A percentile compares a stretch with the other conserved stretches of the same genome.
Evolutionary conservation across 2,888 invertebrate species (phyloP).

Genomic region (Mylabris sibirica): DNA sequence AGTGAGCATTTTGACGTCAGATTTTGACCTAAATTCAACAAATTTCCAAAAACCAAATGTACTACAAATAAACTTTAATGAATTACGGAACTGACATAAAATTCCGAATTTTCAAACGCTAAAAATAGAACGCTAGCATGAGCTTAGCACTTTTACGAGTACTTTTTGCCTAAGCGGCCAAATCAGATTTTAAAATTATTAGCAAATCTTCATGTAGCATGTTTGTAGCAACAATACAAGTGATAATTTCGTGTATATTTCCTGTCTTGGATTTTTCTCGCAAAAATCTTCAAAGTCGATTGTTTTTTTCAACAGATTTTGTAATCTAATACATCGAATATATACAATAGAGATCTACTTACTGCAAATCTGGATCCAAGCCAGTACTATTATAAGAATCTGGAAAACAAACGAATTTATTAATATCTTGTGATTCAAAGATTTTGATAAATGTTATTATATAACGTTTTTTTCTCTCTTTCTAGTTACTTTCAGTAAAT

Average conservation of each 20-base stretch:
- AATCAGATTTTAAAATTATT: no score
- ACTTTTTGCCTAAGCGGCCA: no score
- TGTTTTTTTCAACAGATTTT: background rate
- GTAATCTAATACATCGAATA: slow-evolving; percentile 3
- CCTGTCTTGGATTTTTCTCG: background rate
- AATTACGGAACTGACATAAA: no score
- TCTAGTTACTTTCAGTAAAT: slow-evolving; percentile 42
- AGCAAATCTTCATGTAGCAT: no score
- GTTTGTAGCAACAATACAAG: no score
- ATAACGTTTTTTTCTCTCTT: slow-evolving; percentile 11
- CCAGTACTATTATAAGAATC: slow-evolving; percentile 57
- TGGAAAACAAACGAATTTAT: slow-evolving; percentile 52
- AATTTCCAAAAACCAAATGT: no score
- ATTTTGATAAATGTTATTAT: slow-evolving; percentile 16
- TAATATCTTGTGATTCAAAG: slow-evolving; percentile 31
- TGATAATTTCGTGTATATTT: background rate
- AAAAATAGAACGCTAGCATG: no score
- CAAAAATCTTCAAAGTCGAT: background rate
- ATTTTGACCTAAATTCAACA: no score
- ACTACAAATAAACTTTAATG: no score
- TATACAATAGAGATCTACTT: slow-evolving; percentile 46
- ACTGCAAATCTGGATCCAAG: slow-evolving; percentile 57
- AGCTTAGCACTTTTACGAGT: no score
- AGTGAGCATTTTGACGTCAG: no score
- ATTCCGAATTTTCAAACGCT: no score